Evolutionary conservation across 1,140 invertebrate genomes (phyloP), one percentile per base, ranked within the genome.

Genomic region (Nephila pilipes): DNA sequence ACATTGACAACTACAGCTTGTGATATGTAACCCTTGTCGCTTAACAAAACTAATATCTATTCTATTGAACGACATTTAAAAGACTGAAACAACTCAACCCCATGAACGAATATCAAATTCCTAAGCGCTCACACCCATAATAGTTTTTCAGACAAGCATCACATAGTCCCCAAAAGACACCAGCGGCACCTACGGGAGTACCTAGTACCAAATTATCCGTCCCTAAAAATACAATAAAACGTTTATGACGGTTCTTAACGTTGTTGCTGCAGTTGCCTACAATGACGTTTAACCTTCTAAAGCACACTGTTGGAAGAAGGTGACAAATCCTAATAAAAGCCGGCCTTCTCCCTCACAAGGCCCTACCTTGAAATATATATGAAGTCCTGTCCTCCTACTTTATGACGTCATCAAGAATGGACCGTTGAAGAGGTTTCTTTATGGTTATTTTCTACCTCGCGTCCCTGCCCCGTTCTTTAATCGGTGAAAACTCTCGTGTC

Each of bases 241-340:
- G 38, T 90, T 90, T 79, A 79, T 36, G 69, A 75, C 63, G 20
- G 25, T 55, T 36, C 38, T 25, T 69, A 89, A n/a, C 25, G 63
- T 55, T 16, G 10, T 38, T 75, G 32, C n/a, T 16, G n/a, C 87
- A 20, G 32, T 38, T 65, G 18, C 60, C 36, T 36, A 65, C 85
- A 87, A 57, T 38, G 55, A 10, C n/a, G 29, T 57, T 32, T 58
- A 22, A 80, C 69, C 87, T 80, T 46, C 58, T 36, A 46, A 38
- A 36, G 20, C 29, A 65, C 22, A 22, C 58, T 32, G 65, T 18
- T n/a, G 25, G 38, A 46, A 55, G 69, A 57, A 90, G 87, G 87
- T 80, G 87, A 90, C 87, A 90, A 90, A 90, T 90, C 69, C 87
- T 90, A 79, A 79, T 90, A 80, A 90, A 90, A 90, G 87, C 46